Percentiles rank a stretch among this genome's conserved stretches.
Evolutionary conservation across 2,888 invertebrate species (phyloP).

Genomic region (Morpho helenor): DNA sequence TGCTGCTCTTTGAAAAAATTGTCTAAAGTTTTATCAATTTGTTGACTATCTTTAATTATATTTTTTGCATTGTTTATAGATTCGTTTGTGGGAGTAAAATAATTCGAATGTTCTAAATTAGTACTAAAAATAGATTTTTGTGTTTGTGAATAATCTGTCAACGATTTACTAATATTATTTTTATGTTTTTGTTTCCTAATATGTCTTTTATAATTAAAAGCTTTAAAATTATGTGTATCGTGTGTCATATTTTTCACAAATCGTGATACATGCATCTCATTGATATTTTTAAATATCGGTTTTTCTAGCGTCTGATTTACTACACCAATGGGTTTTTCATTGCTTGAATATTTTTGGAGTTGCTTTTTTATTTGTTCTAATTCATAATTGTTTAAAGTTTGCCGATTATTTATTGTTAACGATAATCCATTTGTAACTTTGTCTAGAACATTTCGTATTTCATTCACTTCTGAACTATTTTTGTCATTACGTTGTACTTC

Average conservation of each 20-base stretch:
- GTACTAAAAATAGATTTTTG: too few relatives aligned
- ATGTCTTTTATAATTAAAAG: too few relatives aligned
- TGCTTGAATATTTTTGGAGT: conserved; percentile 31
- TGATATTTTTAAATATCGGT: too few relatives aligned
- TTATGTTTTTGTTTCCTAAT: too few relatives aligned
- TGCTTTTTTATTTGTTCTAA: conserved; percentile 38
- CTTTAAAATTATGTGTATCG: too few relatives aligned
- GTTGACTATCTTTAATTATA: conserved; percentile 40
- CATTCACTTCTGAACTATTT: conserved; percentile 39
- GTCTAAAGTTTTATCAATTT: conserved; percentile 32
- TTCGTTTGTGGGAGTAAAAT: too few relatives aligned
- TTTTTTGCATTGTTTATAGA: conserved; percentile 36
- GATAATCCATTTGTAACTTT: conserved; percentile 39
- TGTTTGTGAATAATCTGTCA: too few relatives aligned
- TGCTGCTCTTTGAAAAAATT: conserved; percentile 29
- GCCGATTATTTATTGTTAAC: conserved; percentile 24
- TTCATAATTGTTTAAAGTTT: conserved; percentile 34
- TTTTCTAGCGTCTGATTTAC: too few relatives aligned
- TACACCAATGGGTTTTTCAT: background rate
- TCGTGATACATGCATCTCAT: too few relatives aligned
- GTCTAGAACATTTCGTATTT: conserved; percentile 44
- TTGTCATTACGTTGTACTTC: conserved; percentile 39
- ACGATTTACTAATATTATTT: too few relatives aligned
- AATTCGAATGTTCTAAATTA: too few relatives aligned
- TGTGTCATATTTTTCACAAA: too few relatives aligned